Evolutionary conservation across 2,797 vertebrate species (phyloP).

Genomic region (Lithobates sylvaticus): DNA sequence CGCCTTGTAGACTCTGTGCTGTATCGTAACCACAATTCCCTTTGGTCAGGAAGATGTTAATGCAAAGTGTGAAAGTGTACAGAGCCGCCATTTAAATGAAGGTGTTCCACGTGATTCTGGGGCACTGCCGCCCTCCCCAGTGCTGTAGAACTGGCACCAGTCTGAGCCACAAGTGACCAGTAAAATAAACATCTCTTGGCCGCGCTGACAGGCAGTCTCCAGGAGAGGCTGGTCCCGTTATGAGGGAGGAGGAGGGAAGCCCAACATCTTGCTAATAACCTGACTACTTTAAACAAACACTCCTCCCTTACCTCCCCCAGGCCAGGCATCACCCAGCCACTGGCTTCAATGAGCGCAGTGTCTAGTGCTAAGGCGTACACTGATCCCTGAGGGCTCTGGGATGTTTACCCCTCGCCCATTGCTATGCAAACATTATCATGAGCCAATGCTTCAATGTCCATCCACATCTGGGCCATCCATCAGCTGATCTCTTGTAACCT

Average conservation of each 20-base stretch:
- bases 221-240: conserved; percentile 61
- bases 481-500: background rate
- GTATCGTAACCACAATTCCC: background rate
- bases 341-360: conserved; percentile 69
- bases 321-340: conserved; percentile 44
- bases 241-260: conserved; percentile 63
- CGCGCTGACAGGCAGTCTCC: conserved; percentile 71
- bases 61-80: background rate
- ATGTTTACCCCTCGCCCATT: conserved; percentile 53
- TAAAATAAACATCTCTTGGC: conserved; percentile 73
- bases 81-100: conserved; percentile 9
- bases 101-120: conserved; percentile 39
- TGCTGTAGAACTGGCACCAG: conserved; percentile 72
- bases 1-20: background rate
- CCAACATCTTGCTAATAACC: conserved; percentile 64
- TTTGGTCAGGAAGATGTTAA: conserved; percentile 37
- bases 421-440: background rate
- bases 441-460: background rate
- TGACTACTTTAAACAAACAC: conserved; percentile 64
- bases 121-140: conserved; percentile 66
- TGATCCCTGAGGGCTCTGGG: conserved; percentile 29
- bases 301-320: conserved; percentile 6
- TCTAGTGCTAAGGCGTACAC: conserved; percentile 58
- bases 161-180: conserved; percentile 74
- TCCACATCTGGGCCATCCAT: background rate